Evolutionary conservation across 1,140 invertebrate species (phyloP), one percentile per base, ranked within the genome.

Genomic region (Lethrus apterus): DNA sequence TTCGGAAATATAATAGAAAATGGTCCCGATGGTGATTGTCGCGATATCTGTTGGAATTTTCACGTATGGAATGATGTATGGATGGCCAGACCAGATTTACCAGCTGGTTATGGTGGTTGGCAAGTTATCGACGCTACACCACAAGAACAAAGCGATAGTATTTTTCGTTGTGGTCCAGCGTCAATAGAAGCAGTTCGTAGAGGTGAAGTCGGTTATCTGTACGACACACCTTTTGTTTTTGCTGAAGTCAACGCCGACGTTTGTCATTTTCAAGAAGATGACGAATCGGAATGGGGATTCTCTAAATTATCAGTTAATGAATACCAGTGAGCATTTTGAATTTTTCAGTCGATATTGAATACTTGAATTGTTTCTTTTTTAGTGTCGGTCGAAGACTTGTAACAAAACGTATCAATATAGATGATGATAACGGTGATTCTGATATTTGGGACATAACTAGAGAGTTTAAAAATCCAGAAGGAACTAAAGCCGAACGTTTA

Each of bases 51-150:
- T 54, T 80, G 81, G 86, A 88, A 88, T 67, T 90, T 86, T 71
- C 86, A 89, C 62, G 82, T 84, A 0, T 89, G 86, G 86, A 87
- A 86, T 59, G 86, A 89, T 48, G 82, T 84, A 34, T 89, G 85
- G 86, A 85, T 88, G 78, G 70, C 75, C 21, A 63, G 86, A 44
- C 79, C 81, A 5, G 86, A 89, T 64, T 67, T 89, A 15, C 83
- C 84, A 8, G 67, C 54, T 58, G 83, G 81, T 13, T 83, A 84
- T 59, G 82, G 81, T 23, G 86, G 86, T 3, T 88, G 85, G 85
- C 85, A 88, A 63, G 79, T 80, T 4, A 80, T 86, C 54, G 86
- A 89, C 60, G 70, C 83, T 1, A 88, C 84, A 8, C 85, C 84
- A 2, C 86, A 88, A 60, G 84, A 87, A 67, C 66, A 74, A 45